A percentile compares a stretch with the other conserved stretches of the same genome.
Evolutionary conservation across 2,797 vertebrate genomes (phyloP).

Genomic region (Coregonus sp.): DNA sequence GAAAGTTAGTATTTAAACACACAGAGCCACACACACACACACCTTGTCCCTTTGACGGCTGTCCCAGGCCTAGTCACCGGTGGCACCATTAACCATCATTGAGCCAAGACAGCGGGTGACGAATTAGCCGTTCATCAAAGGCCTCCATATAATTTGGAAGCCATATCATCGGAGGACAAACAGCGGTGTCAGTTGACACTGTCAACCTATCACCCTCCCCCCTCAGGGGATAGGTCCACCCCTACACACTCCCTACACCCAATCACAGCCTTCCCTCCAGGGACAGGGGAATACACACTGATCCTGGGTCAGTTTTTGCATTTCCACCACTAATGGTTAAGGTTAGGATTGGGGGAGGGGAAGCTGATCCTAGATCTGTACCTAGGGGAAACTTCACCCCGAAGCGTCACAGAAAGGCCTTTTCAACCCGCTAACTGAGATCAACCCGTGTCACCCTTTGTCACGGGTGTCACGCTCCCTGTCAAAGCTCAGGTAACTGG

Average conservation of each 20-base stretch:
- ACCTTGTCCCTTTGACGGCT: constrained; percentile 34
- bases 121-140: constrained; percentile 77
- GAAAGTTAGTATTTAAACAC: constrained; percentile 46
- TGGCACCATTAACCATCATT: constrained; percentile 71
- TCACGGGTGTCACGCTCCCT: neutral
- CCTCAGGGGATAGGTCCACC: constrained; percentile 29
- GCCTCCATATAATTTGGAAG: constrained; percentile 64
- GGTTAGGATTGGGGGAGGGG: too few relatives aligned
- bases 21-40: constrained; percentile 47
- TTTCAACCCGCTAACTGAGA: constrained; percentile 42
- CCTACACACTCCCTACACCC: constrained; percentile 10
- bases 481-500: constrained; percentile 17
- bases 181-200: constrained; percentile 57
- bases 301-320: too few relatives aligned
- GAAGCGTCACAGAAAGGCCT: constrained; percentile 21
- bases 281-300: constrained; percentile 29
- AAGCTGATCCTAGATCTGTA: too few relatives aligned
- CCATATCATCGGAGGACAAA: constrained; percentile 70
- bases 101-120: constrained; percentile 70
- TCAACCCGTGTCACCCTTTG: constrained; percentile 21
- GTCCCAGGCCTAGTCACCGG: constrained; percentile 37
- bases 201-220: constrained; percentile 27
- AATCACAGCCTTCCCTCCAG: constrained; percentile 35
- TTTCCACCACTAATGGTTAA: too few relatives aligned
- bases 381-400: too few relatives aligned